Conservation (phyloP, 2,888 invertebrate genomes). For the Prostheceraeus crozeri region DNA sequence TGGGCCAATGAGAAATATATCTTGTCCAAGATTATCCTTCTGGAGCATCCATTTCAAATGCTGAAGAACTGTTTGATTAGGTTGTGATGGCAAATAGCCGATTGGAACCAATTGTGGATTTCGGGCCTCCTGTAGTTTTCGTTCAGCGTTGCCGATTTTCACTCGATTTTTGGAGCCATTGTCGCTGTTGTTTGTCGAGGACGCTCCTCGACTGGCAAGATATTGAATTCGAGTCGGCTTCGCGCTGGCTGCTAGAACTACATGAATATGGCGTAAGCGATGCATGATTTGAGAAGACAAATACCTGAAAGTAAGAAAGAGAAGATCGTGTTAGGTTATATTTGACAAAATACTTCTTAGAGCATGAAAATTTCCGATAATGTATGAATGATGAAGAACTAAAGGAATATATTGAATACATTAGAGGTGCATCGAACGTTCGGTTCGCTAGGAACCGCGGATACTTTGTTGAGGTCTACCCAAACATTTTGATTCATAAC, state of each 20-base stretch:
- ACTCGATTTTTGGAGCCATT: conserved; percentile 39
- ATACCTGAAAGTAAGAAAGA: too few species aligned
- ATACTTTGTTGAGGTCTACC: not conserved
- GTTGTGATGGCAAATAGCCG: conserved; percentile 61
- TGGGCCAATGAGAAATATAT: conserved; percentile 83
- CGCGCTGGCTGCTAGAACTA: too few species aligned
- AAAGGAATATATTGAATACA: conserved; percentile 7
- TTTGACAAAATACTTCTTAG: too few species aligned
- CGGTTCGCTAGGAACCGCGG: too few species aligned
- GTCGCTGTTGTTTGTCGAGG: too few species aligned
- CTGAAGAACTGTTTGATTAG: conserved; percentile 66
- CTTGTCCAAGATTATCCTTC: conserved; percentile 76
- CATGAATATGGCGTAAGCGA: too few species aligned
- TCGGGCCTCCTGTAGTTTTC: conserved; percentile 59
- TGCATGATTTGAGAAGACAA: too few species aligned
- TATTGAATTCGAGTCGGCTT: too few species aligned
- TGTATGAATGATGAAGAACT: not conserved
- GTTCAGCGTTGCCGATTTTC: conserved; percentile 51
- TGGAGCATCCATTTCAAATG: conserved; percentile 92
- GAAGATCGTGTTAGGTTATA: too few species aligned
- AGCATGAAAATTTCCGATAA: too few species aligned
- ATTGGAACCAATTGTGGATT: conserved; percentile 75
- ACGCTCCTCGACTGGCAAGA: too few species aligned
- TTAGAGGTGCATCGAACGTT: too few species aligned
- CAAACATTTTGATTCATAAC: conserved; percentile 2